These are phyloP conservation scores for Apamea monoglypha DNA, from an alignment of 2,888 invertebrate genomes.

Conservation along the genomic window DNA sequence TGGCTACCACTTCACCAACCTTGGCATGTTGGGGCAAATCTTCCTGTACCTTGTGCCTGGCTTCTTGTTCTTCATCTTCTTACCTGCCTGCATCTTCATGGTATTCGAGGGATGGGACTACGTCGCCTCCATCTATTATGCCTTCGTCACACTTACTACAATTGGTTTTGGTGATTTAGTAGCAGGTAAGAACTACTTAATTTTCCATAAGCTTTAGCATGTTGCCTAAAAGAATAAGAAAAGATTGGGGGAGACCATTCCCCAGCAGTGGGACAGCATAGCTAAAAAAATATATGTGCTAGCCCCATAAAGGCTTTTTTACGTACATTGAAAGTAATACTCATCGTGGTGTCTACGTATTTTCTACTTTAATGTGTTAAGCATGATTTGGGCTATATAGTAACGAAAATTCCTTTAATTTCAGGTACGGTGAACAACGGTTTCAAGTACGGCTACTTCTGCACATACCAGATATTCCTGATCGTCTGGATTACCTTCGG, in stretches of 20 bases:
- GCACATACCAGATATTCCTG: conserved; percentile 94
- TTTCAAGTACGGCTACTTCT: conserved; percentile 91
- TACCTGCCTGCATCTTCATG: conserved; percentile 96
- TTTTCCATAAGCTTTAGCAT: neutral
- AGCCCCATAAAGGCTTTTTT: neutral
- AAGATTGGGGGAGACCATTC: neutral
- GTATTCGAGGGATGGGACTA: conserved; percentile 97
- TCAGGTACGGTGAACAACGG: conserved; percentile 88
- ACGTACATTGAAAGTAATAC: neutral
- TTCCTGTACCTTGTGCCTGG: conserved; percentile 97
- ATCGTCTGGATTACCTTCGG: conserved; percentile 98
- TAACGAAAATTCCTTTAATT: conserved; percentile 58
- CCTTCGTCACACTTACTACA: conserved; percentile 96
- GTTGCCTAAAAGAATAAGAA: neutral
- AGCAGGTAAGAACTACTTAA: conserved; percentile 90
- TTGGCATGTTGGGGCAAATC: conserved; percentile 95
- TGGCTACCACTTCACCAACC: conserved; percentile 92
- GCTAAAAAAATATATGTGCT: too few species aligned
- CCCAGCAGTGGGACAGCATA: too few species aligned
- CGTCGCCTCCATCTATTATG: conserved; percentile 95
- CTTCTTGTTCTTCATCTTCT: conserved; percentile 95
- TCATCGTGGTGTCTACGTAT: neutral
- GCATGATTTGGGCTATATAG: too few species aligned
- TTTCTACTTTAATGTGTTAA: too few species aligned
- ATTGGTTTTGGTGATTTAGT: conserved; percentile 98